Base-by-base conservation (phyloP, 2,888 invertebrate genomes). In the Cerceris rybyensis region DNA sequence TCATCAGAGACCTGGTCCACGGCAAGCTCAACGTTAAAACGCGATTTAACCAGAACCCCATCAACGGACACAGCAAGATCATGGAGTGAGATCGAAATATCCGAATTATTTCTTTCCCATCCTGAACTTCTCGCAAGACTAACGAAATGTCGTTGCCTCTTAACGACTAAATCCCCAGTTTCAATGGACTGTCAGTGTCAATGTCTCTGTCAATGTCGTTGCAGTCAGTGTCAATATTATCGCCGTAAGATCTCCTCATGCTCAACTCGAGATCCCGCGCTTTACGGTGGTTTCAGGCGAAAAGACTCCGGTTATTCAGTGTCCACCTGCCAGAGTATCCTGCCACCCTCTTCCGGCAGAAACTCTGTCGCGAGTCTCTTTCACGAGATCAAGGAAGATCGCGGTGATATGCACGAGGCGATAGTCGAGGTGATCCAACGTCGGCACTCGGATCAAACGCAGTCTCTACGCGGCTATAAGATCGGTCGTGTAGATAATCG, bases 301-400 rank as follows among this genome's bases (percentile, higher is more conserved):
- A 86, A 87, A 65, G 89, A 87, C 61, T 91, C 91, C 13, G 76
- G 82, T 5, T 85, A 83, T 65, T 91, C 90, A 13, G 82, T 89
- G 57, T 89, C 90, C 28, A 91, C 91, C 58, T 91, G 90, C 73
- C 91, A 91, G 77, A 91, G 88, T 66, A 83, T 85, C 17, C 77
- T 90, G 58, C 82, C 86, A 9, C 80, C 86, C 9, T 88, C 84
- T 49, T 87, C 88, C 52, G 83, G 75, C 67, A 80, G 85, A 69
- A 90, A 87, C 79, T 90, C 90, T 6, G 65, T 72, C 16, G 77
- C 65, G 16, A 82, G 85, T 16, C 66, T 87, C 60, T 83, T 75
- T 61, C 84, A 65, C 13, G 80, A 83, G 58, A 63, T 54, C 79
- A 77, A 55, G 49, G 79, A 75, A 58, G 67, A 72, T 55, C 67